A percentile compares a stretch with the other conserved stretches of the same genome.
phyloP scores from a whole-genome alignment of 2,113 vertebrate species.

The Pseudonaja textilis region DNA sequence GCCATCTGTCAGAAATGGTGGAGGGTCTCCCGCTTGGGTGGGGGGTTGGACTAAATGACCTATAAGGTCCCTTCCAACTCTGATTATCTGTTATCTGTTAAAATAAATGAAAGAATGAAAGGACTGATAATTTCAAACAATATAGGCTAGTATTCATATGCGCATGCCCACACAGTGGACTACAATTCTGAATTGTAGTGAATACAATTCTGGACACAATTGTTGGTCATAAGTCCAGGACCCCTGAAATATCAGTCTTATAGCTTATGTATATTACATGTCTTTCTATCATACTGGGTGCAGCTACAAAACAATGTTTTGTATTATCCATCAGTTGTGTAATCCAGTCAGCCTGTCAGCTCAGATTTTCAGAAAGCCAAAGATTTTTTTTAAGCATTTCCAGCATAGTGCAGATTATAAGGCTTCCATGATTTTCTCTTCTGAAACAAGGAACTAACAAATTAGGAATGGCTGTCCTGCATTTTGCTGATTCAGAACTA shows the following conservation, averaged over 20 bases:
- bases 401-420: not conserved
- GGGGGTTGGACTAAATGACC: too few species aligned
- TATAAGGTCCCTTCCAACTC: too few species aligned
- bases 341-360: not conserved
- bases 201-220: not conserved
- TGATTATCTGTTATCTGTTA: too few species aligned
- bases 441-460: not conserved
- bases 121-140: not conserved
- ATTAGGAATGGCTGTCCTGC: slow-evolving; percentile 26
- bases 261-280: not conserved
- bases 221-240: not conserved
- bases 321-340: not conserved
- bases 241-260: not conserved
- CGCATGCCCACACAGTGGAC: not conserved
- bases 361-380: not conserved
- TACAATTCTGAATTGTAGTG: not conserved
- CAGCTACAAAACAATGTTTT: not conserved
- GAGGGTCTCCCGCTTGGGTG: too few species aligned
- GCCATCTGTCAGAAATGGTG: too few species aligned
- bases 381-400: not conserved
- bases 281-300: not conserved
- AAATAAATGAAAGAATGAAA: slow-evolving; percentile 33
- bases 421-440: not conserved
- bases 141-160: not conserved
- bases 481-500: slow-evolving; percentile 16